Evolutionary conservation across 2,888 invertebrate species (phyloP).

Genomic region (Cylloceria caligata): DNA sequence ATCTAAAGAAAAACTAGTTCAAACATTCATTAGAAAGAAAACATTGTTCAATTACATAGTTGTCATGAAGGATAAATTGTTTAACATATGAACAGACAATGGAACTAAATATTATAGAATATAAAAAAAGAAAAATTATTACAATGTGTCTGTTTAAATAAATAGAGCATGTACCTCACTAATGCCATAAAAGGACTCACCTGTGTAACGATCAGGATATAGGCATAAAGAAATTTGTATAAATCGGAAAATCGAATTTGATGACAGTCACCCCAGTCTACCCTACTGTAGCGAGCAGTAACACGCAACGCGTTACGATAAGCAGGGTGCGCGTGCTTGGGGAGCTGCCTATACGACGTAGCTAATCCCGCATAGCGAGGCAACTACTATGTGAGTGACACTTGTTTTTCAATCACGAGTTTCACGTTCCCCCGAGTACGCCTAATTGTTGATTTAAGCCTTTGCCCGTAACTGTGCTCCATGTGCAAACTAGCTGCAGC

Average conservation of each 20-base stretch:
- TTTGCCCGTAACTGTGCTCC: constrained; percentile 37
- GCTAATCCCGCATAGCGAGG: not conserved
- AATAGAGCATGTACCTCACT: not conserved
- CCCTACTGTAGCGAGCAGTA: not conserved
- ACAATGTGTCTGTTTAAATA: not conserved
- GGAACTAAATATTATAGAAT: no score
- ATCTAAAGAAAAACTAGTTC: no score
- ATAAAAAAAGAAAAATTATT: no score
- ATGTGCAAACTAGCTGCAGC: constrained; percentile 57
- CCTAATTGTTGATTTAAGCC: constrained; percentile 64
- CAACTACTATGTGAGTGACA: constrained; percentile 11
- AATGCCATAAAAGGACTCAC: not conserved
- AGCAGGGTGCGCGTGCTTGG: not conserved
- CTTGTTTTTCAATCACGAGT: constrained; percentile 48
- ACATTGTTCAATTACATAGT: no score
- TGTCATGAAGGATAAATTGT: no score
- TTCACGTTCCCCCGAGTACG: constrained; percentile 52
- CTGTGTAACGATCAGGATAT: not conserved
- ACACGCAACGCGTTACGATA: not conserved
- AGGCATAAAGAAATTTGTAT: not conserved
- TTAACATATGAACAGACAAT: no score
- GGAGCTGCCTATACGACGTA: not conserved
- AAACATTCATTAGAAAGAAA: no score
- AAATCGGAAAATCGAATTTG: not conserved
- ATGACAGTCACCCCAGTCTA: constrained; percentile 16